These are phyloP conservation scores for Balearica regulorum DNA, from an alignment of 2,797 vertebrate genomes.

Conservation along the genomic window DNA sequence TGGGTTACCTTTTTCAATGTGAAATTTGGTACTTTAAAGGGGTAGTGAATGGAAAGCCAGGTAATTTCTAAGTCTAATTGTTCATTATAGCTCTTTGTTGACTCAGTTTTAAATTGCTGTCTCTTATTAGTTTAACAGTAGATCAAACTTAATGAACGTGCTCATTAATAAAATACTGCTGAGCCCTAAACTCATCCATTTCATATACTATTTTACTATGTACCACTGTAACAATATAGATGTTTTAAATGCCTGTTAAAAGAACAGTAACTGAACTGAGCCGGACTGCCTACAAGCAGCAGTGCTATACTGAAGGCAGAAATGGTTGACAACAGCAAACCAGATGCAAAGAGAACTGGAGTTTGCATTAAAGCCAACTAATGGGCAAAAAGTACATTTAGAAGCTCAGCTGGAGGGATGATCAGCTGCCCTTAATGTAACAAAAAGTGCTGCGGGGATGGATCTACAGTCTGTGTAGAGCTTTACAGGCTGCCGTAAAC, in stretches of 20 bases:
- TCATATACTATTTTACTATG: background rate
- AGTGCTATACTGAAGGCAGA: background rate
- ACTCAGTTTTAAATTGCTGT: background rate
- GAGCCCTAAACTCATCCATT: background rate
- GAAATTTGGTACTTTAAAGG: background rate
- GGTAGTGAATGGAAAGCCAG: background rate
- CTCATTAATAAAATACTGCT: background rate
- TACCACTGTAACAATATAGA: background rate
- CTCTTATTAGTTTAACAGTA: background rate
- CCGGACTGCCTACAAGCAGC: background rate
- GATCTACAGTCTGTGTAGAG: background rate
- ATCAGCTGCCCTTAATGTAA: background rate
- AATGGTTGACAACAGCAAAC: background rate
- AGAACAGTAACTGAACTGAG: background rate
- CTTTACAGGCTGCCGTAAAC: background rate
- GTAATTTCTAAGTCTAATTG: background rate
- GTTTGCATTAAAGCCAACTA: background rate
- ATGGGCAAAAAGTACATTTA: background rate
- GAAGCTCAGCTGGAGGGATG: background rate
- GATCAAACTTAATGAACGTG: background rate
- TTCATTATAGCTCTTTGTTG: background rate
- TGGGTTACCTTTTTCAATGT: background rate
- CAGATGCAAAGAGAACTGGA: background rate
- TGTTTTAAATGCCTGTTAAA: background rate
- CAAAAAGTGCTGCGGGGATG: background rate